phyloP scores from a whole-genome alignment of 2,797 vertebrate species.

The Philypnodon macrostomus region DNA sequence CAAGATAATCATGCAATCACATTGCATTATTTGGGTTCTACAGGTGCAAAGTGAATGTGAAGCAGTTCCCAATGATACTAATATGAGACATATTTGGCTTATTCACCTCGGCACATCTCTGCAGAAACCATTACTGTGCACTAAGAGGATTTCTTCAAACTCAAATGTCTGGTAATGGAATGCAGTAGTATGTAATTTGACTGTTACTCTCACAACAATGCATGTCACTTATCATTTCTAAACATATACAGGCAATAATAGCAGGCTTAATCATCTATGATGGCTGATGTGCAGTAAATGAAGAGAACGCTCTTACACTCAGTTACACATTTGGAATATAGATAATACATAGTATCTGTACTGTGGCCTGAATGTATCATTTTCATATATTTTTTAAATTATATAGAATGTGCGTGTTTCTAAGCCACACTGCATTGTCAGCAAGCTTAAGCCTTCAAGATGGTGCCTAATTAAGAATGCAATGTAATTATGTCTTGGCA shows the following conservation, averaged over 20 bases:
- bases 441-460: conserved; percentile 31
- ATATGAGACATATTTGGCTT: conserved; percentile 62
- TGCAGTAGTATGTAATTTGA: conserved; percentile 29
- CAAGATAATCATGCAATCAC: conserved; percentile 73
- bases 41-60: conserved; percentile 60
- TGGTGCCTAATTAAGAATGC: conserved; percentile 46
- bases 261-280: background rate
- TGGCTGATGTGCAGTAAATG: no score
- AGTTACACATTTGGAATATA: no score
- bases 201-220: conserved; percentile 9
- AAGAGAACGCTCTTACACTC: no score
- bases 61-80: conserved; percentile 51
- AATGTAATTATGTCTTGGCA: conserved; percentile 46
- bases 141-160: conserved; percentile 36
- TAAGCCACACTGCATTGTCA: background rate
- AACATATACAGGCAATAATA: conserved; percentile 13
- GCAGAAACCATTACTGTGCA: conserved; percentile 38
- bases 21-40: conserved; percentile 71
- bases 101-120: conserved; percentile 39
- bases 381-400: background rate
- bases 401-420: background rate
- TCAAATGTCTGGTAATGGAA: conserved; percentile 42
- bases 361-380: no score
- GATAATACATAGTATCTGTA: no score
- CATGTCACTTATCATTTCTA: conserved; percentile 5